These are phyloP conservation scores for Cyanoramphus novaezelandiae DNA, from an alignment of 2,113 vertebrate species.

Conservation along the genomic window DNA sequence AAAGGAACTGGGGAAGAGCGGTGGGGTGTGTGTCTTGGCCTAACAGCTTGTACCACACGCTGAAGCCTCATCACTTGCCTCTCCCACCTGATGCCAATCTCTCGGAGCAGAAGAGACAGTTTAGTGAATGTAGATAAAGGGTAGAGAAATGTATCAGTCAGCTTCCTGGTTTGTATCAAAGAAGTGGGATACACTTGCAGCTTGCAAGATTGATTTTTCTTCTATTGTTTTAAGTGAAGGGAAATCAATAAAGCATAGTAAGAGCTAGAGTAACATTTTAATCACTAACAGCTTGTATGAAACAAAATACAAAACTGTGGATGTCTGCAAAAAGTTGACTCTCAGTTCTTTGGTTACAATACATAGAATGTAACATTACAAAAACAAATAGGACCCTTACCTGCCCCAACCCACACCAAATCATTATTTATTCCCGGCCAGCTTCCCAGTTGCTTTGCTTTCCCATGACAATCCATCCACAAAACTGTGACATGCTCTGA, in stretches of 20 bases:
- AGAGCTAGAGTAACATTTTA: neutral
- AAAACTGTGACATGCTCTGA: neutral
- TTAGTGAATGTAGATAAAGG: neutral
- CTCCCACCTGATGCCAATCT: neutral
- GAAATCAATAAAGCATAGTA: neutral
- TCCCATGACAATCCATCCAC: neutral
- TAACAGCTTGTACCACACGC: neutral
- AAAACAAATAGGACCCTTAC: neutral
- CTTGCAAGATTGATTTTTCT: neutral
- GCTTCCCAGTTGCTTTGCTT: neutral
- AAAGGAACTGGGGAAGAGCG: neutral
- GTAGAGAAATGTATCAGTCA: slow-evolving; percentile 14
- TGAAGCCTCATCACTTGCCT: neutral
- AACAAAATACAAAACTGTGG: neutral
- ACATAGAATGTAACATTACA: neutral
- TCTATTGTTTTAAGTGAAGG: neutral
- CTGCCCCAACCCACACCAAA: neutral
- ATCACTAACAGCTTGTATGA: neutral
- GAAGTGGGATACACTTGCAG: neutral
- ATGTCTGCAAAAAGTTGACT: neutral
- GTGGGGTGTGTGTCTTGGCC: neutral
- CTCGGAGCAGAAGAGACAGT: neutral
- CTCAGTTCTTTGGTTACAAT: neutral
- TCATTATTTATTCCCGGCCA: neutral
- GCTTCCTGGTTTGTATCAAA: neutral